Evolutionary conservation across 1,140 invertebrate species (phyloP).

Genomic region (Lepidostoma basale): DNA sequence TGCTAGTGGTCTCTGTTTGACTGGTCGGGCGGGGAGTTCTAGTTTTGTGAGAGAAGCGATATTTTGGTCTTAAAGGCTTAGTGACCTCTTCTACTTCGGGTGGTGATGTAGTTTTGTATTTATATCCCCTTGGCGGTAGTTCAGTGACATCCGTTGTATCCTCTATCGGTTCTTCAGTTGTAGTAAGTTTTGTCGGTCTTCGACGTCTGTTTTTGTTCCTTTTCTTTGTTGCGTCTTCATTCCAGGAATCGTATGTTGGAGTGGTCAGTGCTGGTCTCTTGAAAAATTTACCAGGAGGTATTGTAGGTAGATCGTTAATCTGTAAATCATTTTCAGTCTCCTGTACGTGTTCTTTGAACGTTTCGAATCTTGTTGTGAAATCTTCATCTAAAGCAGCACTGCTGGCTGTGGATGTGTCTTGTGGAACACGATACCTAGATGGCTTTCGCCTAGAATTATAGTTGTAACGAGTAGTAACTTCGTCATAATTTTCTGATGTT

Average conservation of each 20-base stretch:
- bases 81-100: constrained; percentile 51
- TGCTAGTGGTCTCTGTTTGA: constrained; percentile 57
- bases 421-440: constrained; percentile 31
- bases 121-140: constrained; percentile 10
- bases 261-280: constrained; percentile 49
- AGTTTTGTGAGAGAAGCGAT: constrained; percentile 49
- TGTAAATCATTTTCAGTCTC: constrained; percentile 48
- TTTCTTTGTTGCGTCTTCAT: constrained; percentile 55
- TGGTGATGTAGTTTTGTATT: constrained; percentile 39
- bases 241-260: constrained; percentile 47
- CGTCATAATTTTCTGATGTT: constrained; percentile 30
- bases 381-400: constrained; percentile 27
- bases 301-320: constrained; percentile 50
- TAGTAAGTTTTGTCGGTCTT: constrained; percentile 47
- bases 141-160: constrained; percentile 27
- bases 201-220: constrained; percentile 57
- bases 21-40: constrained; percentile 54
- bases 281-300: constrained; percentile 57
- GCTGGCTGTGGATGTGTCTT: constrained; percentile 35
- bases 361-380: constrained; percentile 54
- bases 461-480: constrained; percentile 27
- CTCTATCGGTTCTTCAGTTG: constrained; percentile 16
- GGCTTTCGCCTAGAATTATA: constrained; percentile 33
- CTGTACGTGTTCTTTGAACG: constrained; percentile 47
- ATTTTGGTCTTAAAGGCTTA: constrained; percentile 51